A percentile compares a stretch with the other conserved stretches of the same genome.
phyloP scores from a whole-genome alignment of 2,113 vertebrate genomes.

The Gobius niger region DNA sequence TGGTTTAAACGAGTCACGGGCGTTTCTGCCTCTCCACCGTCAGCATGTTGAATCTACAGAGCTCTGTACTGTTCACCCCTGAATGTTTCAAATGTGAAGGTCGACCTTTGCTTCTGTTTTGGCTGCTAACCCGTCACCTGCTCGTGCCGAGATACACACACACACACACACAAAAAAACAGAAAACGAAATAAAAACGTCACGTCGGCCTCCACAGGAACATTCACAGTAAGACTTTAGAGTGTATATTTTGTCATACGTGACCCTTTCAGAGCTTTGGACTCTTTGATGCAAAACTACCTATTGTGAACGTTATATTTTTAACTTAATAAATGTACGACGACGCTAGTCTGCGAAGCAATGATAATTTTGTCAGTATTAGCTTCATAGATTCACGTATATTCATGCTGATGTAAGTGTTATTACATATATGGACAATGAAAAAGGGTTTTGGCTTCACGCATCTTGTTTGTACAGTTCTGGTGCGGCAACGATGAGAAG shows the following conservation, averaged over 20 bases:
- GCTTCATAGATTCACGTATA: not conserved
- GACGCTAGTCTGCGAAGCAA: not conserved
- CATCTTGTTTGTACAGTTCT: too few relatives aligned
- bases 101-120: constrained; percentile 11
- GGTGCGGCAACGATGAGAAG: too few relatives aligned
- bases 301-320: not conserved
- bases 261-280: not conserved
- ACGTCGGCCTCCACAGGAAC: not conserved
- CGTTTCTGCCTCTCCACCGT: constrained; percentile 2
- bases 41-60: constrained; percentile 9
- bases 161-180: not conserved
- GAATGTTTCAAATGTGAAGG: not conserved
- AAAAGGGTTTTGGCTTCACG: too few relatives aligned
- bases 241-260: too few relatives aligned
- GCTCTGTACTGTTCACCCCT: not conserved
- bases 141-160: not conserved
- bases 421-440: too few relatives aligned
- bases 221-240: too few relatives aligned
- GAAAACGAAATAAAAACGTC: constrained; percentile 15
- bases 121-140: not conserved
- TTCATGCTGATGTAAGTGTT: too few relatives aligned
- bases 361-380: not conserved
- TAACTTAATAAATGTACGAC: not conserved
- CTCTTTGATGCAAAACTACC: not conserved
- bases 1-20: not conserved